Base-by-base conservation (phyloP, 2,888 invertebrate species). In the Drosophila mettleri region DNA sequence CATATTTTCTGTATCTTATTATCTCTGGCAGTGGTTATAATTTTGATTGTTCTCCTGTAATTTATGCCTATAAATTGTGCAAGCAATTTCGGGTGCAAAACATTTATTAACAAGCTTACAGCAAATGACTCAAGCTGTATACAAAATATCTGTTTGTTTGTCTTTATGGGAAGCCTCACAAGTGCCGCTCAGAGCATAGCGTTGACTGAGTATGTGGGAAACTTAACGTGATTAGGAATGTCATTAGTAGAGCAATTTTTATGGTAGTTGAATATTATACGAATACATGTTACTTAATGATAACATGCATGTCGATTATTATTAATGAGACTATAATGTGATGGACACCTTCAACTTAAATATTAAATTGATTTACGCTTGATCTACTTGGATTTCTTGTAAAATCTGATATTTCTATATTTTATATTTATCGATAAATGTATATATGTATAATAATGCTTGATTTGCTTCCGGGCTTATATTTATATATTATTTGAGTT, bases 31-130 rank as follows among this genome's bases (percentile, higher is more conserved):
- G 16, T 52, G 31, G 65, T 66, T 82, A 66, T 74, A 70, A 74
- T 82, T 85, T 78, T 54, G 63, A 74, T 76, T 84, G 69, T 80
- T 69, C 43, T 46, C 52, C 46, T 67, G 86, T 85, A 80, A 84
- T 84, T 84, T 84, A 84, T 84, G 83, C 69, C 63, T 68, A 69
- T 64, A 57, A 86, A 63, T 86, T 84, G 80, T 82, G 83, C 88
- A 84, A 87, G 83, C 82, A 72, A 86, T 83, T 77, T 77, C 3
- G 49, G 22, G 34, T 70, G 71, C 80, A 72, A 74, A 79, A 48
- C 69, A 78, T 83, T 80, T 80, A 72, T 74, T 83, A 67, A 61
- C 67, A 53, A 58, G 41, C 78, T 46, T 52, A 29, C 49, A 58
- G 41, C 12, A 48, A 74, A 39, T 78, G 78, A 69, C 33, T 80